Evolutionary conservation across 2,797 vertebrate species (phyloP).

Genomic region (Chromis chromis): DNA sequence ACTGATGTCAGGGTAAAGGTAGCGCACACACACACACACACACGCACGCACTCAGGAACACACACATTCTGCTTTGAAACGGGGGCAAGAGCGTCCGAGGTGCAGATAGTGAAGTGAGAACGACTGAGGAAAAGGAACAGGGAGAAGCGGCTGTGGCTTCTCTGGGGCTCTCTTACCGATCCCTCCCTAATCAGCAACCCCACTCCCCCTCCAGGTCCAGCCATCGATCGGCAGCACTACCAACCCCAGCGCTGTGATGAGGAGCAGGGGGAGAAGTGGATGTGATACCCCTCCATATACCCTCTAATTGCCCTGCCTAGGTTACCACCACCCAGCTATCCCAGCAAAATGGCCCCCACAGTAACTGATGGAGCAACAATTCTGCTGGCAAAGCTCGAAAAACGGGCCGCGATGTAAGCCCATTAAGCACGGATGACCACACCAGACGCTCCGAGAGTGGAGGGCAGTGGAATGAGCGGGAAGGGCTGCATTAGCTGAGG

Average conservation of each 20-base stretch:
- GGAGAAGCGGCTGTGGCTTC: constrained; percentile 66
- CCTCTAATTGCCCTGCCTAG: constrained; percentile 78
- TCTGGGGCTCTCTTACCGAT: constrained; percentile 60
- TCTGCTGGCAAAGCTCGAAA: constrained; percentile 67
- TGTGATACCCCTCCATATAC: constrained; percentile 68
- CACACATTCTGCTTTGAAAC: constrained; percentile 42
- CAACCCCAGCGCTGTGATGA: constrained; percentile 57
- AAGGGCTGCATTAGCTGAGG: constrained; percentile 56
- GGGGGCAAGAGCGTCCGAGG: constrained; percentile 50
- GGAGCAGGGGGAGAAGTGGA: constrained; percentile 52
- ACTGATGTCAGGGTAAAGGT: constrained; percentile 80
- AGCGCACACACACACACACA: constrained; percentile 43
- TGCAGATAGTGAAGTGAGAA: constrained; percentile 69
- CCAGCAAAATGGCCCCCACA: constrained; percentile 54
- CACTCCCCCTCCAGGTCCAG: constrained; percentile 60
- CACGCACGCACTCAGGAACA: constrained; percentile 27
- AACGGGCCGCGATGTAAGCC: constrained; percentile 52
- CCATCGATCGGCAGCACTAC: constrained; percentile 68
- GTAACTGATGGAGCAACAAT: constrained; percentile 61
- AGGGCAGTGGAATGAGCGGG: constrained; percentile 35
- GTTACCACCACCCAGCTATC: constrained; percentile 51
- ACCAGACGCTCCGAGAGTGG: constrained; percentile 38
- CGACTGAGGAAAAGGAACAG: constrained; percentile 63
- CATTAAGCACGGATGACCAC: constrained; percentile 73
- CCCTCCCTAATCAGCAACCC: constrained; percentile 74